A percentile compares a stretch with the other conserved stretches of the same genome.
These are phyloP conservation scores for Brenthis hecate DNA, from an alignment of 2,888 invertebrate genomes.

Conservation along the genomic window DNA sequence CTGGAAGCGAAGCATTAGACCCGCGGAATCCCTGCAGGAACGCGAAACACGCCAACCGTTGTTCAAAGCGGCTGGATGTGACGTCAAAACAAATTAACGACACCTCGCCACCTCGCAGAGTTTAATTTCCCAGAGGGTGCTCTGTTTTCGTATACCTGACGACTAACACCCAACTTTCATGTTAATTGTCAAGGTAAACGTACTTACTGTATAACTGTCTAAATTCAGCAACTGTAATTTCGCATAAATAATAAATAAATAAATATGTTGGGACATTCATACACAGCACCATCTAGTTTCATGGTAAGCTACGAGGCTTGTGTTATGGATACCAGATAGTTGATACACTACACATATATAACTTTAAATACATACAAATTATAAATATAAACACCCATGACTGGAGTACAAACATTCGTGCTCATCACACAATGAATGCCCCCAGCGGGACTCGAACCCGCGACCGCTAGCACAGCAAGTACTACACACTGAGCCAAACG, in stretches of 20 bases:
- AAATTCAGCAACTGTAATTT: constrained; percentile 34
- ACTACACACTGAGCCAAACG: no score
- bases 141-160: constrained; percentile 48
- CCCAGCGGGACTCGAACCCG: no score
- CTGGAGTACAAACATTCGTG: no score
- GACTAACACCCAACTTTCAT: constrained; percentile 18
- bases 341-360: no score
- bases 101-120: constrained; percentile 58
- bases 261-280: no score
- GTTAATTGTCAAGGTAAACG: constrained; percentile 24
- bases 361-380: no score
- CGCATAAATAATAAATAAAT: not conserved
- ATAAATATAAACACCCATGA: no score
- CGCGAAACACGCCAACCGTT: constrained; percentile 29
- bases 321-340: no score
- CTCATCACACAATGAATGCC: no score
- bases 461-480: no score
- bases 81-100: constrained; percentile 72
- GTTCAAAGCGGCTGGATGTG: constrained; percentile 25
- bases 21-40: constrained; percentile 31
- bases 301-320: no score
- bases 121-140: constrained; percentile 77
- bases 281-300: no score
- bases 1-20: constrained; percentile 29
- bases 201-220: constrained; percentile 20